Percentiles rank a stretch among this genome's conserved stretches.
Conservation (phyloP, 2,113 vertebrate species). For the Hypanus sabinus region DNA sequence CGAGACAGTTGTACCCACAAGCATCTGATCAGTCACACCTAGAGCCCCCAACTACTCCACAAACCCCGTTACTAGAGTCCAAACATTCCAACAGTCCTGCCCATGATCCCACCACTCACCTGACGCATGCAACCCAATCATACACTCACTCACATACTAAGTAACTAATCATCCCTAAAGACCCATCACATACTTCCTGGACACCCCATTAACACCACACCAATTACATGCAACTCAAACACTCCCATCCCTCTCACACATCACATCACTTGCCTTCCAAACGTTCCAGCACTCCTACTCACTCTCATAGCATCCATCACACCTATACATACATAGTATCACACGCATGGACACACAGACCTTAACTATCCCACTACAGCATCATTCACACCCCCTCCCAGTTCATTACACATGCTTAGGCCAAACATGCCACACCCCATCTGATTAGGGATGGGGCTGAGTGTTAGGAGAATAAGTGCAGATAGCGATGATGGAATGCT, state of each 20-base stretch:
- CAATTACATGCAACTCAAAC: background rate
- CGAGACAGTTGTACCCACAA: too few relatives aligned
- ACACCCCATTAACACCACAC: too few relatives aligned
- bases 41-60: background rate
- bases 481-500: background rate
- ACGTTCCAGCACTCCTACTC: background rate
- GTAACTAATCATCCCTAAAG: background rate
- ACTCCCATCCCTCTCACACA: background rate
- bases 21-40: too few relatives aligned
- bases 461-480: conserved; percentile 7
- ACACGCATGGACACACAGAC: too few relatives aligned
- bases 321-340: background rate
- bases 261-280: background rate
- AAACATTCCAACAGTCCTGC: too few relatives aligned
- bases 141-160: background rate
- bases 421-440: background rate
- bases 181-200: background rate
- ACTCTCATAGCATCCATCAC: background rate
- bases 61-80: background rate
- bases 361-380: too few relatives aligned
- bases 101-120: too few relatives aligned
- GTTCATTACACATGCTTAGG: background rate
- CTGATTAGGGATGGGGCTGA: background rate
- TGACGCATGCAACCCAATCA: too few relatives aligned
- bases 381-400: background rate